These are phyloP conservation scores for Gryllus longicercus DNA, from an alignment of 2,888 invertebrate species.

Conservation along the genomic window DNA sequence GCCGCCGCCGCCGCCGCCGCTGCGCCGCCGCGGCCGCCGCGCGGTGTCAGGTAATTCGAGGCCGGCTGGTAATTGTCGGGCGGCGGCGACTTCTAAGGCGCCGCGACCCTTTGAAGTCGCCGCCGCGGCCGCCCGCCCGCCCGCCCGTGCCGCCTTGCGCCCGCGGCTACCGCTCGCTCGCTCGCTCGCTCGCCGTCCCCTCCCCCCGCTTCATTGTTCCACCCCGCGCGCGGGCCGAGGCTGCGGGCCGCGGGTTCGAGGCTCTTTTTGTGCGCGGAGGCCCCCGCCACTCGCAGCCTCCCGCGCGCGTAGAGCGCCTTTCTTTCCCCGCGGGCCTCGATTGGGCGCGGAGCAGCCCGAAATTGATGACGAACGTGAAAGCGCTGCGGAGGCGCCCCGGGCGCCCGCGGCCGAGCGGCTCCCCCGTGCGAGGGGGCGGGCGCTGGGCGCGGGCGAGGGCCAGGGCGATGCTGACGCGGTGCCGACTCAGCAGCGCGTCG, in stretches of 20 bases:
- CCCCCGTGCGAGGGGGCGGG: not conserved
- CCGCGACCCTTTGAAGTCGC: conserved; percentile 36
- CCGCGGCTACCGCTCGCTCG: too few relatives aligned
- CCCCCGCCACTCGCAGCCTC: conserved; percentile 30
- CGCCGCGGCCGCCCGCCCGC: conserved; percentile 19
- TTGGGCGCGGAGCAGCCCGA: not conserved
- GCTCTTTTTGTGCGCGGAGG: too few relatives aligned
- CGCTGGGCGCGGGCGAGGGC: not conserved
- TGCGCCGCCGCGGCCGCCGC: too few relatives aligned
- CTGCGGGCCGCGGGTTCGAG: too few relatives aligned
- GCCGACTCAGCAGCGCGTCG: too few relatives aligned
- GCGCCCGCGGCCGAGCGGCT: not conserved
- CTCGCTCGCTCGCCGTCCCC: too few relatives aligned
- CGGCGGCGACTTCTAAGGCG: conserved; percentile 33
- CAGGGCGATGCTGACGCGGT: not conserved
- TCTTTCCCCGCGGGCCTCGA: not conserved
- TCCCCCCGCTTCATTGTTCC: too few relatives aligned
- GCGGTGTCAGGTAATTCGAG: conserved; percentile 38
- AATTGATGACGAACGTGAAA: too few relatives aligned
- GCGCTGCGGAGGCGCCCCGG: not conserved
- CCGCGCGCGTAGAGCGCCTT: conserved; percentile 24
- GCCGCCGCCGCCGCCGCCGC: conserved; percentile 20
- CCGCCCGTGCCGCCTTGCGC: not conserved
- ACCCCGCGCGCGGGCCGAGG: too few relatives aligned
- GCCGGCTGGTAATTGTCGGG: conserved; percentile 38